phyloP scores from a whole-genome alignment of 37 sponge, comb jelly and placozoan species.

The Petrosia ficiformis region DNA sequence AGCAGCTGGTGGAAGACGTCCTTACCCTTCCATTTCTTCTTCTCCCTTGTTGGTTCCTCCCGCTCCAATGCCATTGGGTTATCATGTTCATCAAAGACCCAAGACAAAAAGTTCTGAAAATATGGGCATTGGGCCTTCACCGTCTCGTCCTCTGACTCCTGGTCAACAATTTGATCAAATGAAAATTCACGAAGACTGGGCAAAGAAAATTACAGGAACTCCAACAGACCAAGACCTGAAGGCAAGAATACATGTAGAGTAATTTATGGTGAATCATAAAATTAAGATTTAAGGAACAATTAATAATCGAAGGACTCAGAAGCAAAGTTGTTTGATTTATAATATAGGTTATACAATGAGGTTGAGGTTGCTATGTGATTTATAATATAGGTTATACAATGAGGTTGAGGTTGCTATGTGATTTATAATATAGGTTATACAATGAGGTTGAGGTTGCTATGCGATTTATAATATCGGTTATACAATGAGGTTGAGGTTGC shows the following conservation, averaged over 20 bases:
- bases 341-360: too few species aligned
- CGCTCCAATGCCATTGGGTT: conserved; percentile 56
- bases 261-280: neutral
- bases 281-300: neutral
- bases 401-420: too few species aligned
- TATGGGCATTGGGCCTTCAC: conserved; percentile 27
- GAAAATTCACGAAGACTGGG: conserved; percentile 39
- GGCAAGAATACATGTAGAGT: conserved; percentile 30
- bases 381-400: too few species aligned
- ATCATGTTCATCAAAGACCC: conserved; percentile 45
- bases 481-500: too few species aligned
- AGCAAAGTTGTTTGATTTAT: too few species aligned
- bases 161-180: conserved; percentile 60
- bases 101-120: neutral
- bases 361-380: too few species aligned
- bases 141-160: conserved; percentile 75
- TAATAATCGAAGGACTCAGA: too few species aligned
- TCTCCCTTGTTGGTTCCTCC: conserved; percentile 4
- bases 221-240: conserved; percentile 65
- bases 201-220: conserved; percentile 10
- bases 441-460: too few species aligned
- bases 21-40: neutral
- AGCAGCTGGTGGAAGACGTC: neutral
- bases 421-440: too few species aligned
- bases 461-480: too few species aligned